Base-by-base conservation (phyloP, 2,888 invertebrate genomes). In the Ichneumon xanthorius region DNA sequence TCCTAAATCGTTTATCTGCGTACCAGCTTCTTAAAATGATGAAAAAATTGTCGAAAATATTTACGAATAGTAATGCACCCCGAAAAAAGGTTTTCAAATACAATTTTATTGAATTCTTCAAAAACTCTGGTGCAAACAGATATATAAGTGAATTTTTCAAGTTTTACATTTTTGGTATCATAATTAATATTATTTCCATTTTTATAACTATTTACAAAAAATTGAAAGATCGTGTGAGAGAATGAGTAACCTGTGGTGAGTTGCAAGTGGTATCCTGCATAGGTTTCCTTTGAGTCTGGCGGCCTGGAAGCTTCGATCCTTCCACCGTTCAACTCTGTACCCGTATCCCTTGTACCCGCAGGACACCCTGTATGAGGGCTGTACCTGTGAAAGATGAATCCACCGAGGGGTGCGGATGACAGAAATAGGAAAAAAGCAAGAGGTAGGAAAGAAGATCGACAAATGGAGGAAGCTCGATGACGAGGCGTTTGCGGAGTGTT, bases 401-500 rank as follows among this genome's bases (percentile, higher is more conserved):
- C 48, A 76, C 63, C 84, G 37, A 58, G 55, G 53, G 61, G 50
- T 45, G 76, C 48, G 16, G 61, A 76, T 22, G 72, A 55, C 33
- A 26, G 55, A 78, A 63, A 48, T 26, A 19, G 11, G 67, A 72
- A 70, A 68, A 53, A 48, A 33, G 7, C 50, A 53, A 48, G 37
- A 22, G 48, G 40, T 26, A 30, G 53, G 14, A 63, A 45, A 75
- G 22, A 70, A 76, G 75, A 73, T 40, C 22, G 50, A 55, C 78
- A 50, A 53, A 81, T 61, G 50, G 63, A 71, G 71, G 40, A 82
- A 82, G 68, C 76, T 77, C 72, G 72, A 77, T 61, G 76, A 72
- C 75, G 80, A 77, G 82, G 83, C 61, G 30, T 37, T 82, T 53
- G 48, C 80, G 63, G 67, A 83, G 76, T 77, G 61, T 80, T 80